Evolutionary conservation across 2,797 vertebrate species (phyloP).

Genomic region (Urophycis tenuis): DNA sequence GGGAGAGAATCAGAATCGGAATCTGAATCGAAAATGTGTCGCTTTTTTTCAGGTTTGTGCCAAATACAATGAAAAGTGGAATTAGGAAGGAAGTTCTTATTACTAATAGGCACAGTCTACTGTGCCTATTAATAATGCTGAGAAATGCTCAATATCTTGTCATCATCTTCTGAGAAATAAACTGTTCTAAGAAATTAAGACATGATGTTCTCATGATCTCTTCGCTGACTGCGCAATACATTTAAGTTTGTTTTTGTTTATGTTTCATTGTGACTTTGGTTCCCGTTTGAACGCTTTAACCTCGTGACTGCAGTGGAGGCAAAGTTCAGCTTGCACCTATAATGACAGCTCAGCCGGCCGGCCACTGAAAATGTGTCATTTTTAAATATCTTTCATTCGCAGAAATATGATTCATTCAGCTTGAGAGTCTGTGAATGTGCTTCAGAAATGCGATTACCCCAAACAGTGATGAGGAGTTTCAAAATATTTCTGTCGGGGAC

Average conservation of each 20-base stretch:
- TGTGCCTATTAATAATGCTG: background rate
- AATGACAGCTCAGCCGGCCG: background rate
- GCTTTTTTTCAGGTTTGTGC: no score
- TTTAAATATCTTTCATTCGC: conserved; percentile 10
- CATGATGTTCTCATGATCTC: background rate
- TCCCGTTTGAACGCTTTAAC: background rate
- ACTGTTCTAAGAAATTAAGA: background rate
- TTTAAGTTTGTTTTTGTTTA: background rate
- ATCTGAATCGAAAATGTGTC: no score
- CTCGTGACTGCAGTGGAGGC: background rate
- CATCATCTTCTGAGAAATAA: background rate
- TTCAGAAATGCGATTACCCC: background rate
- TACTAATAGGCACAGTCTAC: background rate
- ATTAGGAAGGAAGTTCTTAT: background rate
- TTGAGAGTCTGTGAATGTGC: background rate
- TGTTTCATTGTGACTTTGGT: no score
- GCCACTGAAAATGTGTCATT: background rate
- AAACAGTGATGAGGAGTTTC: background rate
- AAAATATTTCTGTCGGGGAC: background rate
- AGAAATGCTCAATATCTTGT: background rate
- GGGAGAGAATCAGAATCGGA: no score
- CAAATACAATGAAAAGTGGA: background rate
- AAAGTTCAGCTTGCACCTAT: background rate
- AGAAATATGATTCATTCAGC: conserved; percentile 14
- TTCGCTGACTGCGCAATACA: background rate